These are phyloP conservation scores for Entomobrya proxima DNA, from an alignment of 2,888 invertebrate genomes.

Conservation along the genomic window DNA sequence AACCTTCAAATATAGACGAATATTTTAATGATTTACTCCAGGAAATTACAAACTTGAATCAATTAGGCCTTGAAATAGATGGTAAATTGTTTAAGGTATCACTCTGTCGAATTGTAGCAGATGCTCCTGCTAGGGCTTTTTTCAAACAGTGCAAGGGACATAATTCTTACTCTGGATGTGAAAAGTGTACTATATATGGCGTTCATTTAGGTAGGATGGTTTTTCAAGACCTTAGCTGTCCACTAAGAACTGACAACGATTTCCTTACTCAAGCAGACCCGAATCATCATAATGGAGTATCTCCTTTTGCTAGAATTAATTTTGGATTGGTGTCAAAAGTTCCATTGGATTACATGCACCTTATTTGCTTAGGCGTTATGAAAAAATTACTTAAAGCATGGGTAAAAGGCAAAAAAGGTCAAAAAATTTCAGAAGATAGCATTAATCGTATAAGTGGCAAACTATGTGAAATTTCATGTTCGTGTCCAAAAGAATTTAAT, in stretches of 20 bases:
- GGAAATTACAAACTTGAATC: too few relatives aligned
- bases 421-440: background rate
- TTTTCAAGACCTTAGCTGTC: background rate
- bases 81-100: background rate
- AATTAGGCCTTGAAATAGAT: slow-evolving; percentile 14
- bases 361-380: slow-evolving; percentile 75
- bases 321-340: background rate
- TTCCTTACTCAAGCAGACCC: background rate
- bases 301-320: background rate
- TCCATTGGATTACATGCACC: background rate
- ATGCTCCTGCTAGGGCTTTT: slow-evolving; percentile 54
- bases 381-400: background rate
- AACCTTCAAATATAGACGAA: slow-evolving; percentile 3
- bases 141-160: slow-evolving; percentile 30
- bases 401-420: background rate
- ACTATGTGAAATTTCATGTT: background rate
- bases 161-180: slow-evolving; percentile 43
- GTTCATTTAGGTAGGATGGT: background rate
- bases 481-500: background rate
- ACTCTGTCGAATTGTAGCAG: slow-evolving; percentile 34
- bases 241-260: background rate
- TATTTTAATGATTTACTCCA: slow-evolving; percentile 2
- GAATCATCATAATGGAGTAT: background rate
- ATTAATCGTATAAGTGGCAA: background rate
- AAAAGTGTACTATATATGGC: slow-evolving; percentile 30